Evolutionary conservation across 2,888 invertebrate genomes (phyloP).

Genomic region (Acleris cristana): DNA sequence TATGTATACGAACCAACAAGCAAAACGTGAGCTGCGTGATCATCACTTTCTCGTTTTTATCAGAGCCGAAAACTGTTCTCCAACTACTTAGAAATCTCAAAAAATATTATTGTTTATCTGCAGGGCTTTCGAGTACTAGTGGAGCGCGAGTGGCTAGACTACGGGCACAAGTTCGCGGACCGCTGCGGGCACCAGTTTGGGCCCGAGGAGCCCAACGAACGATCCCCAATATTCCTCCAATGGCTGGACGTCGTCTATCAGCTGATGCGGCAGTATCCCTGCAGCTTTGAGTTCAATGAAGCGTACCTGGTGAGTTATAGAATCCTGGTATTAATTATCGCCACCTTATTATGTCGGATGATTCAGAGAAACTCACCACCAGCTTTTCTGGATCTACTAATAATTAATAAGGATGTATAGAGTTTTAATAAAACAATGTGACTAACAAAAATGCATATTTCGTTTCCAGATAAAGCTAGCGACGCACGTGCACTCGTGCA

Average conservation of each 20-base stretch:
- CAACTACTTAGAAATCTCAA: no score
- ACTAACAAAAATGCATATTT: background rate
- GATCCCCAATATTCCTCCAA: conserved; percentile 98
- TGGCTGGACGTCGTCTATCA: conserved; percentile 99
- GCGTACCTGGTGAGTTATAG: conserved; percentile 91
- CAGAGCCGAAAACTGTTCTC: background rate
- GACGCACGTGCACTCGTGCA: conserved; percentile 97
- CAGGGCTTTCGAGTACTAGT: conserved; percentile 97
- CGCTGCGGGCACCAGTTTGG: conserved; percentile 93
- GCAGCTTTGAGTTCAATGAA: conserved; percentile 97
- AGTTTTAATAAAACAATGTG: no score
- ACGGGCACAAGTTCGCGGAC: conserved; percentile 99
- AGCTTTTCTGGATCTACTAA: no score
- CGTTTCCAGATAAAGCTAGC: conserved; percentile 93
- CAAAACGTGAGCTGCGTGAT: no score
- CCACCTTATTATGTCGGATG: no score
- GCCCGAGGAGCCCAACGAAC: conserved; percentile 95
- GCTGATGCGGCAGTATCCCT: conserved; percentile 93
- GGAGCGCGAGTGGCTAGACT: conserved; percentile 98
- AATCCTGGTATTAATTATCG: conserved; percentile 4
- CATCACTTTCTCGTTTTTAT: no score
- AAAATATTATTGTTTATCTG: background rate
- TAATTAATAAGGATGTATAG: no score
- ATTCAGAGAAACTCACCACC: no score
- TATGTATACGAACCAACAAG: no score